phyloP scores from a whole-genome alignment of 2,113 vertebrate genomes.

The Dasypus novemcinctus region DNA sequence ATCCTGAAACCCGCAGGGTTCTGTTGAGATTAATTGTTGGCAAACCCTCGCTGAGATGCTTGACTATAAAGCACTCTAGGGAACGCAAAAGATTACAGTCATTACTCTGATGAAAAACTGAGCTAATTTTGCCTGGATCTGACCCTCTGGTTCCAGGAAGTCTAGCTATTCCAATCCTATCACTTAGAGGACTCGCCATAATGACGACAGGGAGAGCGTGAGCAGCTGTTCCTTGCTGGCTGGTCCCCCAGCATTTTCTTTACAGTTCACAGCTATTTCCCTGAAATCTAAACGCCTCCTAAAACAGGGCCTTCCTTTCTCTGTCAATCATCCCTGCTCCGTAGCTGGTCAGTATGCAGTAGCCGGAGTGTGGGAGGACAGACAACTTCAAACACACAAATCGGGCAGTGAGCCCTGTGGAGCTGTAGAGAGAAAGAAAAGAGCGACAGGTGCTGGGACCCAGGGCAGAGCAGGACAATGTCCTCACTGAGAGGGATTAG shows the following conservation, averaged over 20 bases:
- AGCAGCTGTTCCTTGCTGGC: slow-evolving; percentile 16
- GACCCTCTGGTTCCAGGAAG: slow-evolving; percentile 66
- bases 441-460: neutral
- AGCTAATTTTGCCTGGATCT: slow-evolving; percentile 54
- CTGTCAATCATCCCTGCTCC: slow-evolving; percentile 47
- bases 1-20: neutral
- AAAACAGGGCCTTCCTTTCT: slow-evolving; percentile 67
- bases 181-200: neutral
- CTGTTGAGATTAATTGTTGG: neutral
- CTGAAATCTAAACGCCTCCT: slow-evolving; percentile 72
- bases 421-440: slow-evolving; percentile 11
- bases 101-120: slow-evolving; percentile 23
- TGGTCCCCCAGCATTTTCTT: slow-evolving; percentile 20
- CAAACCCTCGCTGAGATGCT: neutral
- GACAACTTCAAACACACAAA: slow-evolving; percentile 20
- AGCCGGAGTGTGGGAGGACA: slow-evolving; percentile 20
- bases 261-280: slow-evolving; percentile 33
- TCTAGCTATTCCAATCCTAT: slow-evolving; percentile 50
- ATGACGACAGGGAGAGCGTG: neutral
- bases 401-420: slow-evolving; percentile 48
- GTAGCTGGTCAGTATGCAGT: neutral
- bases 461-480: neutral
- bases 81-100: slow-evolving; percentile 44
- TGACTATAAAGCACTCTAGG: neutral
- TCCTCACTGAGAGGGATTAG: neutral